Evolutionary conservation across 2,888 invertebrate genomes (phyloP).

Genomic region (Rhyacophila evoluta): DNA sequence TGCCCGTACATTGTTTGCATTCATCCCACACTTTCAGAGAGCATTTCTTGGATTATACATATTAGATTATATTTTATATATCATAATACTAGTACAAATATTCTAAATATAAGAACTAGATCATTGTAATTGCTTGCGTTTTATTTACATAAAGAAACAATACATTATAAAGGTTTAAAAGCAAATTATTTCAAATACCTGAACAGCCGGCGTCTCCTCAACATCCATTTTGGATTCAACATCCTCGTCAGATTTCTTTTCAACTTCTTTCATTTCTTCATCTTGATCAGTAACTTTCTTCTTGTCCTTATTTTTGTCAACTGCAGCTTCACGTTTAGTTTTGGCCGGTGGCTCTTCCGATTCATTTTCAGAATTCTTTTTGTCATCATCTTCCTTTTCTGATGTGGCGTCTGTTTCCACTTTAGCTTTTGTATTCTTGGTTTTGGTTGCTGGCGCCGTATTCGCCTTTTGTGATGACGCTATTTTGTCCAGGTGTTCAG

Average conservation of each 20-base stretch:
- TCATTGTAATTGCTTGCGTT: too few species aligned
- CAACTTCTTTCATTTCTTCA: background rate
- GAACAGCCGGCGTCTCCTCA: background rate
- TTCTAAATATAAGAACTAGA: too few species aligned
- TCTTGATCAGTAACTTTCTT: background rate
- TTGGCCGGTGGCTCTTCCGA: background rate
- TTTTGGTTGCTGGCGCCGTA: slow-evolving; percentile 61
- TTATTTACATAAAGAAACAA: too few species aligned
- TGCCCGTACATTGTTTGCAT: too few species aligned
- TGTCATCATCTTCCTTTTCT: slow-evolving; percentile 57
- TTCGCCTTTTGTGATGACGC: slow-evolving; percentile 56
- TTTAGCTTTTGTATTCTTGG: slow-evolving; percentile 57
- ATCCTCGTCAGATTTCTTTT: background rate
- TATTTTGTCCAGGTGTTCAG: slow-evolving; percentile 37
- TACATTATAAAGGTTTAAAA: too few species aligned
- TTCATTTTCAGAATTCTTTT: slow-evolving; percentile 56
- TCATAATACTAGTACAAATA: too few species aligned
- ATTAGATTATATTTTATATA: too few species aligned
- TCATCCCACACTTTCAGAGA: too few species aligned
- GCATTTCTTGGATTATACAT: too few species aligned
- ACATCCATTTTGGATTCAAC: slow-evolving; percentile 20
- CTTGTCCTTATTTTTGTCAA: background rate
- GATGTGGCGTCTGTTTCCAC: slow-evolving; percentile 61
- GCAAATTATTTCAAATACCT: background rate
- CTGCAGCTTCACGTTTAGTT: background rate